Base-by-base conservation (phyloP, 30 jellyfish, hydroid and myxozoan species). In the Hydractinia symbiolongicarpus region DNA sequence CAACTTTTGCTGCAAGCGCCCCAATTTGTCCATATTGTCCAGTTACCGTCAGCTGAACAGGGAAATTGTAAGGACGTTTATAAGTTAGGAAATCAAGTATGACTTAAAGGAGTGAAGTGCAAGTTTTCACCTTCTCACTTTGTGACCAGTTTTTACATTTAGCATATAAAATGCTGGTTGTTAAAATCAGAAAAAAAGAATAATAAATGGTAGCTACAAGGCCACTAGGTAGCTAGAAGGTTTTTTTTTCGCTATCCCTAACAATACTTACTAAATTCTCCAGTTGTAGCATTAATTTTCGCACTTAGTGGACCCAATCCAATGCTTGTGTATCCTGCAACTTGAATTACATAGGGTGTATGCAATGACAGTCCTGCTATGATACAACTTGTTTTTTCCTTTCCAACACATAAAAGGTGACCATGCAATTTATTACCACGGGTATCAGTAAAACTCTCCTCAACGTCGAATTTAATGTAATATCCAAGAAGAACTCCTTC, bases 241-340 rank as follows among this genome's bases (percentile, higher is more conserved):
- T 30, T 30, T 30, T n/a, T n/a, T n/a, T n/a, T n/a, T 0, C 44
- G 44, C 44, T 30, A 30, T 30, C 44, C 44, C 44, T 30, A 30
- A 30, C 44, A 64, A 64, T 13, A 6, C 9, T 64, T 64, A 64
- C 74, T 51, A 64, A n/a, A 64, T n/a, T 64, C 16, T 44, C 74
- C 74, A 6, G 74, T 64, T 64, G 74, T n/a, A 6, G 74, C 74
- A 13, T 64, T 64, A 7, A 64, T 13, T 64, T 64, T 64, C 4
- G 19, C 74, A 64, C 74, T 64, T 51, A 44, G 40, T 64, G 74
- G 74, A 6, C 74, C 74, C 9, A n/a, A n/a, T 64, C 74, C 74
- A 64, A 13, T 51, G 19, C 19, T 64, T 1, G 74, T 64, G 40
- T 64, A 64, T 64, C 52, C 74, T n/a, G 52, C 19, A 4, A 64